Evolutionary conservation across 2,113 vertebrate genomes (phyloP).

Genomic region (Craseonycteris thonglongyai): DNA sequence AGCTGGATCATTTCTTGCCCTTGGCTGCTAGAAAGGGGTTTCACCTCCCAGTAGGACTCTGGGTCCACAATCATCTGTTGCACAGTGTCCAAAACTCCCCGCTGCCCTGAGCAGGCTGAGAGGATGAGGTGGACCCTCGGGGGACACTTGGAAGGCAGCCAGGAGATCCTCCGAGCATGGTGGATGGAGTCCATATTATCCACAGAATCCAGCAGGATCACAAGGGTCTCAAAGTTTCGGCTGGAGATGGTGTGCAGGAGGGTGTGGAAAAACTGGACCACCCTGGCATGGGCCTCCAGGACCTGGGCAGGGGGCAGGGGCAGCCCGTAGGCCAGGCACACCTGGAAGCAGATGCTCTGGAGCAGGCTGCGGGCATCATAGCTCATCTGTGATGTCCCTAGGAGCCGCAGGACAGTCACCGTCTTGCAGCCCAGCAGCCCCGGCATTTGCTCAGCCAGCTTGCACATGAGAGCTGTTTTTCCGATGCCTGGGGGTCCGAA

Average conservation of each 20-base stretch:
- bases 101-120: constrained; percentile 70
- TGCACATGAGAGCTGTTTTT: constrained; percentile 83
- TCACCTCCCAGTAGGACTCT: constrained; percentile 74
- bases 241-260: constrained; percentile 76
- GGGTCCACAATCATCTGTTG: constrained; percentile 30
- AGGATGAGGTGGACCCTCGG: constrained; percentile 80
- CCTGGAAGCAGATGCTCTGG: constrained; percentile 79
- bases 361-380: constrained; percentile 75
- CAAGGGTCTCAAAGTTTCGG: constrained; percentile 69
- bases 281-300: constrained; percentile 64
- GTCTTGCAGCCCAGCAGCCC: constrained; percentile 66
- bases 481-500: constrained; percentile 80
- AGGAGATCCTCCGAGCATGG: constrained; percentile 66
- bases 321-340: constrained; percentile 78
- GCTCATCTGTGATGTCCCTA: constrained; percentile 77
- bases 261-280: constrained; percentile 77
- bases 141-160: constrained; percentile 82
- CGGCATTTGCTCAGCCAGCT: constrained; percentile 72
- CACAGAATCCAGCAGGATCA: constrained; percentile 83
- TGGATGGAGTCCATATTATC: constrained; percentile 75
- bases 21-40: constrained; percentile 72
- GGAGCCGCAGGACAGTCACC: constrained; percentile 70
- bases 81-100: constrained; percentile 52
- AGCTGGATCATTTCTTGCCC: constrained; percentile 73
- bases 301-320: constrained; percentile 70